Evolutionary conservation across 2,113 vertebrate genomes (phyloP).

Genomic region (Tympanuchus pallidicinctus): DNA sequence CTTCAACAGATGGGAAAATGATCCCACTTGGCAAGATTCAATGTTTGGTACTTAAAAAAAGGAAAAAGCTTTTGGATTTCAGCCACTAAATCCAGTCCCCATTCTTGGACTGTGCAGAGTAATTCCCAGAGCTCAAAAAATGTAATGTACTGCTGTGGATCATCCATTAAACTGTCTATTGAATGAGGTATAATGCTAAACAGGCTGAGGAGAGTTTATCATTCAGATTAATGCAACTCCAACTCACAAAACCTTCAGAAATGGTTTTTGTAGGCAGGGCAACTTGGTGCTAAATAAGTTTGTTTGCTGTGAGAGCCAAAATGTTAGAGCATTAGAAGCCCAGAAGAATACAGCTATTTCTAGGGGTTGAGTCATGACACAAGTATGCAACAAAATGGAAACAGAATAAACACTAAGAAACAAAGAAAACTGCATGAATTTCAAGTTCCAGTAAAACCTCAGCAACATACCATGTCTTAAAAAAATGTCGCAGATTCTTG

Average conservation of each 20-base stretch:
- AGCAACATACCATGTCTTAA: background rate
- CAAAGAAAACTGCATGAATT: conserved; percentile 13
- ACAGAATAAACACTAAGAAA: conserved; percentile 47
- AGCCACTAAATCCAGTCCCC: conserved; percentile 61
- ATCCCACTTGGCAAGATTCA: conserved; percentile 60
- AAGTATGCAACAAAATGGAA: conserved; percentile 64
- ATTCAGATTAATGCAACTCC: conserved; percentile 51
- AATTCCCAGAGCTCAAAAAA: conserved; percentile 66
- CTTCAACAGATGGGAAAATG: conserved; percentile 64
- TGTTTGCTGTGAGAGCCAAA: conserved; percentile 45
- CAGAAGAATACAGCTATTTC: conserved; percentile 53
- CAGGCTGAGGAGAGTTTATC: conserved; percentile 64
- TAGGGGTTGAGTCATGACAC: conserved; percentile 22
- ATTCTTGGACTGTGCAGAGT: conserved; percentile 19
- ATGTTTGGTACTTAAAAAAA: conserved; percentile 60
- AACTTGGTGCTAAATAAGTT: conserved; percentile 29
- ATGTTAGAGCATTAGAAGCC: conserved; percentile 7
- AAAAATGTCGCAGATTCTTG: background rate
- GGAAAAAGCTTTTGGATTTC: conserved; percentile 62
- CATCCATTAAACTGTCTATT: conserved; percentile 77
- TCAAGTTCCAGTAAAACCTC: conserved; percentile 6
- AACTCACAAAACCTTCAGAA: conserved; percentile 51
- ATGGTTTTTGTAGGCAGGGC: conserved; percentile 24
- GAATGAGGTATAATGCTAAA: conserved; percentile 74
- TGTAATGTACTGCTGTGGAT: conserved; percentile 65